phyloP scores from a whole-genome alignment of 2,797 vertebrate genomes.

The Sarcophilus harrisii region DNA sequence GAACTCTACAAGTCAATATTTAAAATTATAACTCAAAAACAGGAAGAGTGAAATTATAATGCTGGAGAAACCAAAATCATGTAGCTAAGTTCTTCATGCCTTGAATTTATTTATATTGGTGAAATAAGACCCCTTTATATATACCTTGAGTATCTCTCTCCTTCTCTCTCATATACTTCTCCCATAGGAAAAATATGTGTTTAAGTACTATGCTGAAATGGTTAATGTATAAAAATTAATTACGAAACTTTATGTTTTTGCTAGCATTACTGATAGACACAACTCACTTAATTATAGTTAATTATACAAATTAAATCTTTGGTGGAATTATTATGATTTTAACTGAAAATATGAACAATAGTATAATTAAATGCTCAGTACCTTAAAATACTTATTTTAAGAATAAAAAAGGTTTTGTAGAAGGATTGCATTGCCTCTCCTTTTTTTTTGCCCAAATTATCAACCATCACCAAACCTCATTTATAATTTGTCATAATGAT shows the following conservation, averaged over 20 bases:
- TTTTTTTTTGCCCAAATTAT: constrained; percentile 9
- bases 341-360: background rate
- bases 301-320: background rate
- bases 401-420: background rate
- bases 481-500: no score
- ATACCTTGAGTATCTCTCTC: no score
- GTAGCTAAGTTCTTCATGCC: background rate
- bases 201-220: background rate
- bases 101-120: background rate
- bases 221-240: background rate
- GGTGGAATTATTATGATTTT: background rate
- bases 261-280: background rate
- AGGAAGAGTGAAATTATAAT: no score
- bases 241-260: background rate
- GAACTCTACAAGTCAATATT: background rate
- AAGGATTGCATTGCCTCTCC: background rate
- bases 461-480: background rate
- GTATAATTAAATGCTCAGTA: background rate
- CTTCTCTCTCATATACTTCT: no score
- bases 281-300: background rate
- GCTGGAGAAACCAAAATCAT: background rate
- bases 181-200: background rate
- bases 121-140: background rate
- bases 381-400: background rate
- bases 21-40: background rate